phyloP scores from a whole-genome alignment of 2,888 invertebrate genomes.

The Metopia argyrocephala region DNA sequence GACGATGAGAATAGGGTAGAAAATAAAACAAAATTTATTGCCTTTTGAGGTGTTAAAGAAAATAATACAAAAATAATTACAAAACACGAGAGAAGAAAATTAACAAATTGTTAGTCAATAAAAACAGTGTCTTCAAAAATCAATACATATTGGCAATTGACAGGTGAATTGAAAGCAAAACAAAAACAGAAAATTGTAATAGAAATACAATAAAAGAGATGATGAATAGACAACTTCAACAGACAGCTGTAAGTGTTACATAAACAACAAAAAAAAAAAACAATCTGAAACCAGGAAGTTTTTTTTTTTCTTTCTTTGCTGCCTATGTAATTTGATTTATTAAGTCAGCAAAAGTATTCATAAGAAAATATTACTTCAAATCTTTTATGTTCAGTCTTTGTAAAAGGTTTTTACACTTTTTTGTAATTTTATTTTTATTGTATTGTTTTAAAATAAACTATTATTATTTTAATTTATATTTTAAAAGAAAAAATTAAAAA shows the following conservation, averaged over 20 bases:
- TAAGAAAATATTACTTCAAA: too few species aligned
- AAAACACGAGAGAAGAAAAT: conserved; percentile 16
- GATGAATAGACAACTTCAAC: conserved; percentile 42
- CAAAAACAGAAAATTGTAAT: too few species aligned
- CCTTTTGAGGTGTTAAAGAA: background rate
- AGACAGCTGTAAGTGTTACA: conserved; percentile 28
- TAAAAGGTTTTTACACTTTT: too few species aligned
- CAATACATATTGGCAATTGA: conserved; percentile 59
- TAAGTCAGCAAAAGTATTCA: background rate
- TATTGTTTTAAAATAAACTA: too few species aligned
- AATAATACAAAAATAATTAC: background rate
- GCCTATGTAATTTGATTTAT: background rate
- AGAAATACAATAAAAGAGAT: background rate
- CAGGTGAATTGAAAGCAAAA: conserved; percentile 36
- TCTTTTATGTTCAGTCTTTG: too few species aligned
- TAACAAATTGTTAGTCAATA: conserved; percentile 50
- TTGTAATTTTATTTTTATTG: too few species aligned
- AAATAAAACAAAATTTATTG: background rate
- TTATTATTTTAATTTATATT: too few species aligned
- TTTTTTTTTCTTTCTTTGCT: conserved; percentile 3
- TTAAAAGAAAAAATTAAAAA: too few species aligned
- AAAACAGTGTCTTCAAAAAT: conserved; percentile 36
- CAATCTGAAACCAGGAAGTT: conserved; percentile 12
- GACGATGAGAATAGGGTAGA: too few species aligned
- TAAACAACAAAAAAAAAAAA: conserved; percentile 8